These are phyloP conservation scores for Caradrina clavipalpis DNA, from an alignment of 2,888 invertebrate species.

Conservation along the genomic window DNA sequence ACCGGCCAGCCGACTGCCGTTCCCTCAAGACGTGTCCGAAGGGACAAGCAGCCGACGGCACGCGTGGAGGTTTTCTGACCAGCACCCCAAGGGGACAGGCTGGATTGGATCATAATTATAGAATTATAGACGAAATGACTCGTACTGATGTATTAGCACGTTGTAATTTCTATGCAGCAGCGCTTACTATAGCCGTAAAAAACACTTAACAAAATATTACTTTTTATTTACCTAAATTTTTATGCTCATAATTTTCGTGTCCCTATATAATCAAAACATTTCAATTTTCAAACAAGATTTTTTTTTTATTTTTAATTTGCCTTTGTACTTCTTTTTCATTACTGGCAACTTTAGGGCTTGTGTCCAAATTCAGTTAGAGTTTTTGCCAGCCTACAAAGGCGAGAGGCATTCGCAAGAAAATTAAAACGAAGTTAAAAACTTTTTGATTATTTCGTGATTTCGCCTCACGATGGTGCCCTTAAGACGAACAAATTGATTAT, in stretches of 20 bases:
- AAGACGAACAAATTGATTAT: conserved; percentile 27
- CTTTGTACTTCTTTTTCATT: conserved; percentile 45
- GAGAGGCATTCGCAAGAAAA: conserved; percentile 48
- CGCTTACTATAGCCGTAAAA: no score
- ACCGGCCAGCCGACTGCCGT: no score
- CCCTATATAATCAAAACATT: background rate
- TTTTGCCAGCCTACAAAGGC: conserved; percentile 45
- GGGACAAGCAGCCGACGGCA: no score
- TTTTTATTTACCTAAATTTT: background rate
- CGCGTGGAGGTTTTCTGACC: no score
- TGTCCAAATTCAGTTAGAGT: conserved; percentile 45
- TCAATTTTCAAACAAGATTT: conserved; percentile 16
- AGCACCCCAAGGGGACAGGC: no score
- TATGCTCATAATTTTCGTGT: background rate
- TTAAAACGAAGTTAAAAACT: conserved; percentile 60
- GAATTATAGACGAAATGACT: no score
- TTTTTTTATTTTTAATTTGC: conserved; percentile 29
- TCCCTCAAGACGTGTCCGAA: no score
- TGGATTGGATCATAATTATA: no score
- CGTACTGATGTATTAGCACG: no score
- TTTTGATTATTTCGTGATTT: conserved; percentile 65
- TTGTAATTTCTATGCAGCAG: no score
- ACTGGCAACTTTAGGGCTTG: conserved; percentile 40
- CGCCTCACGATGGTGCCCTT: conserved; percentile 5
- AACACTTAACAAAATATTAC: background rate